Evolutionary conservation across 64 coral and sea anemone species (phyloP), one percentile per base, ranked within the genome.

Genomic region (Pocillopora damicornis): DNA sequence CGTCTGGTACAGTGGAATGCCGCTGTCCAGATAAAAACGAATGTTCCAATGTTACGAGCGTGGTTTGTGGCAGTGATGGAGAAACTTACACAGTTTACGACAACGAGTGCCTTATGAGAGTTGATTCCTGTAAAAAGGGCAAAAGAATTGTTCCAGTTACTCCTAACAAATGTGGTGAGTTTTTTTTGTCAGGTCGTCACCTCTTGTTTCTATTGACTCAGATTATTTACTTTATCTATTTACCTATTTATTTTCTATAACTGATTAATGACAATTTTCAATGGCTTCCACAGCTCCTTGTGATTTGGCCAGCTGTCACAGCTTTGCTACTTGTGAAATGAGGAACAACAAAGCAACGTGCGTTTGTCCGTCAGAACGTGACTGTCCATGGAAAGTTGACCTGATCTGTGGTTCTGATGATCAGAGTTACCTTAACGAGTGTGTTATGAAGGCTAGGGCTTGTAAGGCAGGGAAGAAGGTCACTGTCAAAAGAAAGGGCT

Each of bases 381-480:
- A 84, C 58, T 92, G 90, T 37, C 18, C 82, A 60, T 77, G 83
- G 59, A 56, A 57, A 45, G 78, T 83, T 11, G 73, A 93, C 51
- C 61, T 87, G 37, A 26, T 96, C 22, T 96, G 94, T 74, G 94
- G 90, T 18, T 83, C 81, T 58, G 94, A 96, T 73, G 94, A 91
- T 17, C 83, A 83, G 17, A 90, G 79, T 26, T 96, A 96, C 72
- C 60, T 93, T 9, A 96, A 96, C 69, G 82, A 88, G 59, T 96
- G 94, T 18, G 17, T 90, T 59, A 83, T 96, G 90, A 89, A 87
- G 51, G 94, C 94, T 2, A 93, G 25, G 62, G 75, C 91, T 61
- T 96, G 94, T 71, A 93, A 88, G 86, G 87, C 68, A 74, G 80
- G 86, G 26, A 89, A 93, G 83, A 87, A 37, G 77, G 92, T 82